Percentiles rank a stretch among this genome's conserved stretches.
phyloP scores from a whole-genome alignment of 2,113 vertebrate species.

The Smithornis capensis region DNA sequence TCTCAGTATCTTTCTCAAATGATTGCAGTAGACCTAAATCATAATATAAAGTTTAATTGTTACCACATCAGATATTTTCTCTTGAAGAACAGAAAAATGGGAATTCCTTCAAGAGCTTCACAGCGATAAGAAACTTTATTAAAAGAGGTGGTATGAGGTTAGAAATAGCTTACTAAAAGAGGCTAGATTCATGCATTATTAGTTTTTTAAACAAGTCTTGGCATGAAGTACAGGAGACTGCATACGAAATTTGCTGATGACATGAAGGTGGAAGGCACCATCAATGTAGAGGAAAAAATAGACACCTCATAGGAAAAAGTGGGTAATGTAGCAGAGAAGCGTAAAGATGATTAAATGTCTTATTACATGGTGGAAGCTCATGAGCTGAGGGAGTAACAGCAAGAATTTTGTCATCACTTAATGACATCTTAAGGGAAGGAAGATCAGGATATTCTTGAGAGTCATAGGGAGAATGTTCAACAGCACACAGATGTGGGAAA shows the following conservation, averaged over 20 bases:
- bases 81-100: neutral
- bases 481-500: neutral
- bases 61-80: neutral
- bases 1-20: neutral
- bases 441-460: neutral
- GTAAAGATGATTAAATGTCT: neutral
- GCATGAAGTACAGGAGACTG: neutral
- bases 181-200: neutral
- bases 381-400: neutral
- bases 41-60: neutral
- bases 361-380: neutral
- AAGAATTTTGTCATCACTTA: no score
- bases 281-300: neutral
- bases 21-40: neutral
- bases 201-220: neutral
- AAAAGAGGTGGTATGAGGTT: neutral
- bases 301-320: neutral
- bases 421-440: neutral
- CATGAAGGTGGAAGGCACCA: neutral
- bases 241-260: neutral
- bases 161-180: neutral
- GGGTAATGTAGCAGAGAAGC: neutral
- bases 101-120: neutral
- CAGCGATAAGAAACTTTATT: neutral
- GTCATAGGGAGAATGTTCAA: neutral